Conservation (phyloP, 2,888 invertebrate genomes). For the Sthenelais limicola region DNA sequence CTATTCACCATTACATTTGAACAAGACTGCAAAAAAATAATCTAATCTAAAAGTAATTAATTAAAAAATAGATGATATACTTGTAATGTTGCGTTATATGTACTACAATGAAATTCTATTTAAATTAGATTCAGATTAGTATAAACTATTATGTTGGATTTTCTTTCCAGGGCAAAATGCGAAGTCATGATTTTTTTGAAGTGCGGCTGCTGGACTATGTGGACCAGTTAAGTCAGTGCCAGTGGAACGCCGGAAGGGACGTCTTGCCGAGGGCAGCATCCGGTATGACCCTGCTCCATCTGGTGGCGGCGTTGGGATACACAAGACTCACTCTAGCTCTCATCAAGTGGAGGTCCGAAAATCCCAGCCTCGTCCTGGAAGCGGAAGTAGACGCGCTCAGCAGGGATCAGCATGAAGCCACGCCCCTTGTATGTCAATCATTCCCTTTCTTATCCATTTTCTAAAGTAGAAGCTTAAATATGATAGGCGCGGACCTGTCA, state of each 20-base stretch:
- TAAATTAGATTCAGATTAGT: no score
- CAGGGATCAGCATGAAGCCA: slow-evolving; percentile 90
- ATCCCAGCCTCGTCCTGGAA: slow-evolving; percentile 87
- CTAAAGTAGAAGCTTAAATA: slow-evolving; percentile 8
- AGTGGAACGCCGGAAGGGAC: slow-evolving; percentile 73
- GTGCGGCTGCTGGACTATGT: slow-evolving; percentile 89
- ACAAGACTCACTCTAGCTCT: slow-evolving; percentile 74
- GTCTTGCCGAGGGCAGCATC: background rate
- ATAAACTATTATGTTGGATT: no score
- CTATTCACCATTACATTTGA: no score
- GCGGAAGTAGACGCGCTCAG: slow-evolving; percentile 93
- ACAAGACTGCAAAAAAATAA: no score
- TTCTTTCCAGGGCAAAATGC: slow-evolving; percentile 30
- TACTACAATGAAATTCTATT: no score
- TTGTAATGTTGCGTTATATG: no score
- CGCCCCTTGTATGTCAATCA: slow-evolving; percentile 84
- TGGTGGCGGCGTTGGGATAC: slow-evolving; percentile 92
- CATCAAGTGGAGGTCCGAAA: slow-evolving; percentile 76
- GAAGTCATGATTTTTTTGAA: slow-evolving; percentile 75
- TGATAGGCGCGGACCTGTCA: background rate
- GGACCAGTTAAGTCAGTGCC: slow-evolving; percentile 80
- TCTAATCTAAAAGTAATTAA: no score
- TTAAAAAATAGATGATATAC: no score
- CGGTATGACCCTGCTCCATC: slow-evolving; percentile 56
- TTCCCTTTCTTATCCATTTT: background rate